These are phyloP conservation scores for Capreolus pygargus DNA, from an alignment of 2,113 vertebrate genomes.

Conservation along the genomic window DNA sequence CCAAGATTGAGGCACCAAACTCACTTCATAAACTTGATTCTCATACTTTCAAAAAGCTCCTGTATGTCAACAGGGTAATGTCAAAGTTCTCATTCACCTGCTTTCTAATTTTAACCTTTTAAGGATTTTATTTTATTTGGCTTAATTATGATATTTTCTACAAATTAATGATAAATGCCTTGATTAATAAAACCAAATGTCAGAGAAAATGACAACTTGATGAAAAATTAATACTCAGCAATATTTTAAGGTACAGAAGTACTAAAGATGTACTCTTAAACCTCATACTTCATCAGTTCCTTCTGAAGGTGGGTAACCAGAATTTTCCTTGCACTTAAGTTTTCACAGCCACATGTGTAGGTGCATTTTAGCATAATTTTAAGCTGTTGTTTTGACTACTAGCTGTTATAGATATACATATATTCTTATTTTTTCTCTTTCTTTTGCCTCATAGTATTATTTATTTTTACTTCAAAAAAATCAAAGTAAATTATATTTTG, in stretches of 20 bases:
- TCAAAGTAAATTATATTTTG: constrained; percentile 16
- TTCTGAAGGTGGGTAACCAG: constrained; percentile 29
- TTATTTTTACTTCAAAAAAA: constrained; percentile 30
- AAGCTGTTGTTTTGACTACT: constrained; percentile 1
- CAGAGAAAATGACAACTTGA: constrained; percentile 72
- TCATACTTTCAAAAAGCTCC: constrained; percentile 36
- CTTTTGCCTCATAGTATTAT: neutral
- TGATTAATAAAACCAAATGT: constrained; percentile 67
- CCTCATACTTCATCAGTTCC: constrained; percentile 41
- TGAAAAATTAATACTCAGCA: constrained; percentile 75
- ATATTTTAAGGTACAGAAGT: constrained; percentile 73
- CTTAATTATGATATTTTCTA: constrained; percentile 74
- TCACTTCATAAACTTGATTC: constrained; percentile 57
- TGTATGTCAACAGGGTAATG: constrained; percentile 56
- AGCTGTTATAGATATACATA: constrained; percentile 8
- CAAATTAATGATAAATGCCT: constrained; percentile 71
- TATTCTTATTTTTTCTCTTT: neutral
- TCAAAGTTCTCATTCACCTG: constrained; percentile 68
- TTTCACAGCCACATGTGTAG: neutral
- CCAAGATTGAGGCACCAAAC: constrained; percentile 50
- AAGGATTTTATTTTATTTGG: constrained; percentile 70
- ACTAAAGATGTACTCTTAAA: constrained; percentile 62
- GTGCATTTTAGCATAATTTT: constrained; percentile 19
- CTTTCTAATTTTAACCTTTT: constrained; percentile 73
- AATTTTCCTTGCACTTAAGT: constrained; percentile 25